Evolutionary conservation across 2,113 vertebrate genomes (phyloP).

Genomic region (Solenodon paradoxus): DNA sequence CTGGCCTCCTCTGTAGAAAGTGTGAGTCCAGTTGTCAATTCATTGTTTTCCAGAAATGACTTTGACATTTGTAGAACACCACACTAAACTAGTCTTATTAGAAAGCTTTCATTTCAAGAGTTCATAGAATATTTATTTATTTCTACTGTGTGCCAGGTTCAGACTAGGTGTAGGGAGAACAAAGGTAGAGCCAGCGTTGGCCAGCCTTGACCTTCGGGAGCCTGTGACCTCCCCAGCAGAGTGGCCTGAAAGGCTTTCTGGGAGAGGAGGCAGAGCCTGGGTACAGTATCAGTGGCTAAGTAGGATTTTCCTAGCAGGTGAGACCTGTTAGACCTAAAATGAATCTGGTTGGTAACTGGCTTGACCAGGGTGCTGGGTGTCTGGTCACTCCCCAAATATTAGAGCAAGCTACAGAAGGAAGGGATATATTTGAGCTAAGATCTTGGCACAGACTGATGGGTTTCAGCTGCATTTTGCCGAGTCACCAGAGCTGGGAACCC

Average conservation of each 20-base stretch:
- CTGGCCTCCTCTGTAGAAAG: not conserved
- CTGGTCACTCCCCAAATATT: not conserved
- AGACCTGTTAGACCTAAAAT: not conserved
- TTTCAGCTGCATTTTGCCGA: slow-evolving; percentile 39
- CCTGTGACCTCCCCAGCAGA: not conserved
- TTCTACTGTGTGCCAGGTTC: not conserved
- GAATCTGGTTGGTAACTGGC: not conserved
- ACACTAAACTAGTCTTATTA: not conserved
- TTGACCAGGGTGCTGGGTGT: not conserved
- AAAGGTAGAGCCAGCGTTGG: not conserved
- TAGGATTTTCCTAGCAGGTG: not conserved
- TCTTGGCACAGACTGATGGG: not conserved
- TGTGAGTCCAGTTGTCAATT: not conserved
- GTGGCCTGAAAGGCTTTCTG: not conserved
- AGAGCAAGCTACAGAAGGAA: not conserved
- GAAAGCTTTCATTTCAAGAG: slow-evolving; percentile 30
- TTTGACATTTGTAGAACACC: slow-evolving; percentile 3
- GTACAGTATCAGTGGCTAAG: not conserved
- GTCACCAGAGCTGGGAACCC: slow-evolving; percentile 51
- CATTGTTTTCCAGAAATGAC: slow-evolving; percentile 17
- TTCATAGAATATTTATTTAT: slow-evolving; percentile 19
- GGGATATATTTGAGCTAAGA: not conserved
- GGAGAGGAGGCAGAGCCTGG: not conserved
- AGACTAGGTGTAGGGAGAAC: not conserved
- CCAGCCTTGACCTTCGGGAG: not conserved